Base-by-base conservation (phyloP, 2,113 vertebrate species). In the Ariopsis seemanni region DNA sequence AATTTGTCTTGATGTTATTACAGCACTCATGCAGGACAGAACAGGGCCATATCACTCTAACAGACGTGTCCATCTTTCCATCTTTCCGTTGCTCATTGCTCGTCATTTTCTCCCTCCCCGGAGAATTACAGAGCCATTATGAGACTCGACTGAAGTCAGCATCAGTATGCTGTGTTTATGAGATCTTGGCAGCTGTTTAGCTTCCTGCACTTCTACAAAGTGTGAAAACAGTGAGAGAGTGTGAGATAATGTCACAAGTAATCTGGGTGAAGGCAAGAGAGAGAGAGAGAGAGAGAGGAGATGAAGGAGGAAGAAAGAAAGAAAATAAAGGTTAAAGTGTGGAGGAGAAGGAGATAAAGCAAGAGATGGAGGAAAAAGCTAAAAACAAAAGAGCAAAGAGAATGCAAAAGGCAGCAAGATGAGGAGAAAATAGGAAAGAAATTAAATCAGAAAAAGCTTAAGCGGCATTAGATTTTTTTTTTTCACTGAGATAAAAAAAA, bases 241-340 rank as follows among this genome's bases (percentile, higher is more conserved):
- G 75, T 80, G 50, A 67, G 62, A 69, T 69, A 81, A 80, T 34
- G 50, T 69, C 75, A 71, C 20, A 9, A 71, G 63, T 67, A 69
- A 60, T 52, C 71, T 27, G 50, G 80, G 79, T 27, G 78, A 83
- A 88, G 65, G 69, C 57, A 63, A 86, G 85, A 71, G 69, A 57
- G 75, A 87, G 85, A 91, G 77, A 86, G 87, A 89, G 87, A 86
- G 91, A 91, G 9, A 93, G 91, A 88, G 85, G 90, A 91, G 86
- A 77, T 85, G 91, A 91, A 92, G 89, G 89, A 90, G 85, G 87
- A 90, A 91, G 4, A 93, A 89, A 89, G 93, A 92, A 90, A 90
- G 90, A 89, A 34, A 34, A 71, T 90, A 92, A 90, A 91, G 91
- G 55, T 18, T 79, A 63, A 80, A 15, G 20, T 18, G 42, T 25